Conservation (phyloP, 2,888 invertebrate genomes). For the Drosophila emarginata region DNA sequence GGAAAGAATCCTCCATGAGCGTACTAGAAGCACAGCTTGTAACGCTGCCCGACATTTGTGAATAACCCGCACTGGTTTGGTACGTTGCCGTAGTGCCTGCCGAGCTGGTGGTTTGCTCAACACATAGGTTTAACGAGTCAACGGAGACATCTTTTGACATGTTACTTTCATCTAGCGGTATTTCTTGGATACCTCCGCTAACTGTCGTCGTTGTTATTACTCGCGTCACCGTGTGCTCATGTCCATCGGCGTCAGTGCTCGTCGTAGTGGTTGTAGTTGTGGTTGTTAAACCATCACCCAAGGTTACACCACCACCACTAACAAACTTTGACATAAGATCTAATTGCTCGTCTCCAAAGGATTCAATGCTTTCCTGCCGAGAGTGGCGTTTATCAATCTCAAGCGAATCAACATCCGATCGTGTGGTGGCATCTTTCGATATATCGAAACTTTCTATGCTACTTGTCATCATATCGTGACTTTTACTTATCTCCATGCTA, state of each 20-base stretch:
- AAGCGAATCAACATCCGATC: conserved; percentile 81
- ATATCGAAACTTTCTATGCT: conserved; percentile 84
- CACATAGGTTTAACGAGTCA: conserved; percentile 83
- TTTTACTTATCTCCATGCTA: conserved; percentile 86
- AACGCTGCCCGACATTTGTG: conserved; percentile 92
- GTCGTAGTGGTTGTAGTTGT: conserved; percentile 79
- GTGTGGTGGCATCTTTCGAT: conserved; percentile 81
- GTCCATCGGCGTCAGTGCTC: conserved; percentile 77
- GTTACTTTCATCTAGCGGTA: conserved; percentile 50
- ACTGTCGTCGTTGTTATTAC: conserved; percentile 70
- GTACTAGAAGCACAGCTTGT: conserved; percentile 93
- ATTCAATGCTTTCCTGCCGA: conserved; percentile 81
- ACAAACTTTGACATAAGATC: conserved; percentile 68
- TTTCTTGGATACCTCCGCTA: conserved; percentile 54
- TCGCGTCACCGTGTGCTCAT: conserved; percentile 69
- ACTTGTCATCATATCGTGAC: conserved; percentile 84
- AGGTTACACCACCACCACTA: conserved; percentile 57
- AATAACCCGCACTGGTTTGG: conserved; percentile 92
- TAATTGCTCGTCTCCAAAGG: conserved; percentile 79
- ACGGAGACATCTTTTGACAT: conserved; percentile 80
- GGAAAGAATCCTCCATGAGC: conserved; percentile 86
- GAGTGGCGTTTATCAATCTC: conserved; percentile 79
- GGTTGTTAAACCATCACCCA: conserved; percentile 70
- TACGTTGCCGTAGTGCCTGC: conserved; percentile 92
- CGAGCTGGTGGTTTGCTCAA: conserved; percentile 88